Conservation (phyloP, 1,140 invertebrate species). For the Diabrotica virgifera region DNA sequence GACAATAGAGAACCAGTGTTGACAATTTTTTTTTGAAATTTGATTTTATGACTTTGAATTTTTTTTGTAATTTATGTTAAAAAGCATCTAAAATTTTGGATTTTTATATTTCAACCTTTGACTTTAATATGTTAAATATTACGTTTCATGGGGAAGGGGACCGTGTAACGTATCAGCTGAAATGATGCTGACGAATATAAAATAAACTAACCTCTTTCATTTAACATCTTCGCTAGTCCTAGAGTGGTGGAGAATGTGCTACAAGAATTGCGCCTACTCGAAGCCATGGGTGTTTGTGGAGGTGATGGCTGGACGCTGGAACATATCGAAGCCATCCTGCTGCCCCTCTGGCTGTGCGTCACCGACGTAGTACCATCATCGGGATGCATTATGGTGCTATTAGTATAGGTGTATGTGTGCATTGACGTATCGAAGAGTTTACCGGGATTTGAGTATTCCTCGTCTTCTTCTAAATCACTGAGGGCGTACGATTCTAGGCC, state of each 20-base stretch:
- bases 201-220: conserved; percentile 63
- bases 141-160: neutral
- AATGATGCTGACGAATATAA: neutral
- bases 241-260: conserved; percentile 77
- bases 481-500: conserved; percentile 77
- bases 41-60: too few relatives aligned
- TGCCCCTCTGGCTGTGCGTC: conserved; percentile 46
- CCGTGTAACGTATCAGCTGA: neutral
- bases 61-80: too few relatives aligned
- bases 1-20: too few relatives aligned
- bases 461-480: conserved; percentile 87
- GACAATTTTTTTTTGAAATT: too few relatives aligned
- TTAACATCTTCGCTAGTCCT: conserved; percentile 75
- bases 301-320: conserved; percentile 52
- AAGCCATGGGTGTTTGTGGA: conserved; percentile 56
- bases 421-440: conserved; percentile 74
- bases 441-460: conserved; percentile 69
- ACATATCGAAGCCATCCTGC: conserved; percentile 47
- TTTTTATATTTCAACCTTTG: too few relatives aligned
- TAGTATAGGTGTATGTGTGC: conserved; percentile 83
- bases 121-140: too few relatives aligned
- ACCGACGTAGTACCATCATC: conserved; percentile 70
- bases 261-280: conserved; percentile 69
- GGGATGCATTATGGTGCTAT: conserved; percentile 86
- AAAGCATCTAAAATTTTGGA: too few relatives aligned